These are phyloP conservation scores for Sinopyrophorus schimmeli DNA, from an alignment of 2,888 invertebrate genomes.

Conservation along the genomic window DNA sequence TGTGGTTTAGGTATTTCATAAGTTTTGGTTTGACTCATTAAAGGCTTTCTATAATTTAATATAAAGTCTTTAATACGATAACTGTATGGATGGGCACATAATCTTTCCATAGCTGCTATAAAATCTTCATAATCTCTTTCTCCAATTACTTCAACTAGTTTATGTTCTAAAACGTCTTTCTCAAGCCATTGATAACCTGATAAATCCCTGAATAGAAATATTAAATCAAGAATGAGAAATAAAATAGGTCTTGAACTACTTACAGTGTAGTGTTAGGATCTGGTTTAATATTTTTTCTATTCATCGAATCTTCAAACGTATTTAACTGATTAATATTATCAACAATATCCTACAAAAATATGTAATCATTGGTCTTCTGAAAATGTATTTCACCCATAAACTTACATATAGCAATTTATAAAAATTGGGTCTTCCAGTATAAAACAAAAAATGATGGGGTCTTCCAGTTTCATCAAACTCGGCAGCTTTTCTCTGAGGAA, in stretches of 20 bases:
- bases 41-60: conserved; percentile 66
- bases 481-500: conserved; percentile 80
- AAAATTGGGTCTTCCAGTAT: conserved; percentile 86
- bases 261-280: conserved; percentile 65
- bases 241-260: conserved; percentile 39
- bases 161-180: conserved; percentile 66
- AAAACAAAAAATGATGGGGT: conserved; percentile 90
- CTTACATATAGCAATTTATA: conserved; percentile 80
- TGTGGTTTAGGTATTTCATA: conserved; percentile 68
- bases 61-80: conserved; percentile 73
- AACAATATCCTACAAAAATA: conserved; percentile 64
- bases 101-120: conserved; percentile 69
- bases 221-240: conserved; percentile 12
- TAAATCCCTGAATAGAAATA: conserved; percentile 60
- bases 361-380: conserved; percentile 26
- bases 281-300: conserved; percentile 63
- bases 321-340: conserved; percentile 69
- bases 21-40: conserved; percentile 62
- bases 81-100: conserved; percentile 72
- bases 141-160: conserved; percentile 68
- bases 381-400: conserved; percentile 18
- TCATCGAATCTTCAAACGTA: conserved; percentile 71
- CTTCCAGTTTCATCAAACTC: conserved; percentile 90
- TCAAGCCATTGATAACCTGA: conserved; percentile 67
- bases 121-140: conserved; percentile 75